phyloP scores from a whole-genome alignment of 2,888 invertebrate genomes.

The Agapostemon virescens region DNA sequence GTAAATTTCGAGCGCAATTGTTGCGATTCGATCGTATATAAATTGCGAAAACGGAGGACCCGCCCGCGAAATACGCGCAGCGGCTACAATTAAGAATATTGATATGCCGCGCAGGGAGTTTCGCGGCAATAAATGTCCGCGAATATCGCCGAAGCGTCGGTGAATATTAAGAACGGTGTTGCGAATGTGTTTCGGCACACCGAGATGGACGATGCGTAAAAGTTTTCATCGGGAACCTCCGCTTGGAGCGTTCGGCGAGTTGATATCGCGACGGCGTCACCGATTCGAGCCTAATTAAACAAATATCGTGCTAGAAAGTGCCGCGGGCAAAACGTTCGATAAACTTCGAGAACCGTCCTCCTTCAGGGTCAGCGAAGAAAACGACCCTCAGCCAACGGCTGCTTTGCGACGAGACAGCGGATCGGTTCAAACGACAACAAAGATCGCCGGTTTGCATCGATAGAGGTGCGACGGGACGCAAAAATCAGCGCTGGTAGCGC shows the following conservation, averaged over 20 bases:
- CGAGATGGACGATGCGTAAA: background rate
- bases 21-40: background rate
- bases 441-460: background rate
- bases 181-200: background rate
- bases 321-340: background rate
- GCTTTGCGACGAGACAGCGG: background rate
- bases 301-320: background rate
- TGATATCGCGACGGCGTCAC: background rate
- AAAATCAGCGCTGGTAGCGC: background rate
- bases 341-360: background rate
- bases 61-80: background rate
- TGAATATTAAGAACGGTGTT: background rate
- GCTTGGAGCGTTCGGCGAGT: background rate
- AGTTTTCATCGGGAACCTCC: background rate
- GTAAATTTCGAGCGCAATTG: constrained; percentile 8
- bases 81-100: background rate
- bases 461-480: background rate
- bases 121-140: background rate
- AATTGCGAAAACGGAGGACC: constrained; percentile 9
- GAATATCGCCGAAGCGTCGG: background rate
- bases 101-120: background rate
- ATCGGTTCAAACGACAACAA: background rate
- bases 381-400: background rate
- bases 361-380: background rate
- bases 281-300: background rate